A percentile compares a stretch with the other conserved stretches of the same genome.
phyloP scores from a whole-genome alignment of 2,113 vertebrate genomes.

The Neopipo cinnamomea region DNA sequence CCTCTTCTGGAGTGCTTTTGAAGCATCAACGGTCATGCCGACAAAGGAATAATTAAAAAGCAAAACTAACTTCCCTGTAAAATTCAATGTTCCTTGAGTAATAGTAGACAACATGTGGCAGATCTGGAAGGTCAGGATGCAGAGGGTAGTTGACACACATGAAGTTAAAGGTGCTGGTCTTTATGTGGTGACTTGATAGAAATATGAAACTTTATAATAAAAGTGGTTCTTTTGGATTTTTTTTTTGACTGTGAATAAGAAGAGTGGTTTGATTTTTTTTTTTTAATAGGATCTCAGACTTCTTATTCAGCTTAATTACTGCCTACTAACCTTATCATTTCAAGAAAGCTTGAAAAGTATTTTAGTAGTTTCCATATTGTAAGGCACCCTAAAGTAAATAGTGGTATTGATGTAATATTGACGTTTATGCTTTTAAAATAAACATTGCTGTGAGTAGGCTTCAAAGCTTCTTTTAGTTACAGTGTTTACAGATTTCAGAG shows the following conservation, averaged over 20 bases:
- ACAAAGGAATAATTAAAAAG: neutral
- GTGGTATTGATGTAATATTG: neutral
- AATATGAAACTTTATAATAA: neutral
- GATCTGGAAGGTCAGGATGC: neutral
- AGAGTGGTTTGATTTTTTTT: neutral
- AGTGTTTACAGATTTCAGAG: neutral
- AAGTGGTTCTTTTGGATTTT: neutral
- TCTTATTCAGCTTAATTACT: neutral
- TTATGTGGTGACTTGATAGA: neutral
- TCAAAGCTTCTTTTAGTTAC: neutral
- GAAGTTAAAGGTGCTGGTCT: neutral
- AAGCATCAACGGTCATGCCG: neutral
- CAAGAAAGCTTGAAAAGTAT: neutral
- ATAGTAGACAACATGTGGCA: fast-evolving
- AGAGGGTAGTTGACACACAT: neutral
- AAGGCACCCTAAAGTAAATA: neutral
- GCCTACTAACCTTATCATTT: neutral
- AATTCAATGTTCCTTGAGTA: neutral
- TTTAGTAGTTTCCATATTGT: neutral
- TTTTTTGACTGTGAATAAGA: neutral
- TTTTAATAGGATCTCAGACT: neutral
- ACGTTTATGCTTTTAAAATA: conserved; percentile 1
- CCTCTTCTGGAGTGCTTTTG: neutral
- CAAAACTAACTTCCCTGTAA: neutral
- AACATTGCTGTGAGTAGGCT: neutral